phyloP scores from a whole-genome alignment of 2,797 vertebrate species.

The Galaxias olidus region DNA sequence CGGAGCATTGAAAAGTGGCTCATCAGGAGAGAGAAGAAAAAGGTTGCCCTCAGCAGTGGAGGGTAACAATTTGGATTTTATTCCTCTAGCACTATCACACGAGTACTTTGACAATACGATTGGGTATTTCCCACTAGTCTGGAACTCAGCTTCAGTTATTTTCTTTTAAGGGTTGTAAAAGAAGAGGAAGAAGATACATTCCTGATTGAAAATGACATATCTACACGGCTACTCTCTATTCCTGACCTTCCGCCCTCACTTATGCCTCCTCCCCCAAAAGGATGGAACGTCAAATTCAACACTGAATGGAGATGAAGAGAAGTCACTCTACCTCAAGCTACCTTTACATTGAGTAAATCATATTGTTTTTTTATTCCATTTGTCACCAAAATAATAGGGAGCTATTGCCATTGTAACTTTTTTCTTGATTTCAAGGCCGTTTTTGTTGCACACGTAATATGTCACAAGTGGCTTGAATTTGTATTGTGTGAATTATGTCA shows the following conservation, averaged over 20 bases:
- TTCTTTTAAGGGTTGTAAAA: constrained; percentile 60
- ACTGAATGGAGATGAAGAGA: constrained; percentile 87
- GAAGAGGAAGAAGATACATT: constrained; percentile 63
- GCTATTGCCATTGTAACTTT: too few species aligned
- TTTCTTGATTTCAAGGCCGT: too few species aligned
- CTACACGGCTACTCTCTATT: constrained; percentile 82
- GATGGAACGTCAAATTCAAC: constrained; percentile 73
- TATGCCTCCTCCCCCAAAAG: constrained; percentile 78
- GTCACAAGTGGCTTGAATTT: too few species aligned
- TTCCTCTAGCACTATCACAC: constrained; percentile 7
- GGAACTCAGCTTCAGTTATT: background rate
- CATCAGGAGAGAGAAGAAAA: constrained; percentile 81
- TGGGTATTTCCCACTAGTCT: constrained; percentile 37
- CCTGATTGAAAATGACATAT: constrained; percentile 79
- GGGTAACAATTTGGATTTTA: too few species aligned
- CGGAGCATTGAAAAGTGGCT: constrained; percentile 88
- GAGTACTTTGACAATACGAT: background rate
- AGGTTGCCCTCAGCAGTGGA: constrained; percentile 63
- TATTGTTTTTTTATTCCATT: too few species aligned
- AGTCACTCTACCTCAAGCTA: constrained; percentile 4
- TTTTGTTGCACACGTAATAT: too few species aligned
- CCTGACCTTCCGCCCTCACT: constrained; percentile 91
- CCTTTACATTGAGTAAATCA: too few species aligned
- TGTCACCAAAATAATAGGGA: too few species aligned
- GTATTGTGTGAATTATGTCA: too few species aligned